Evolutionary conservation across 2,113 vertebrate species (phyloP), one percentile per base, ranked within the genome.

Genomic region (Gambusia holbrooki): DNA sequence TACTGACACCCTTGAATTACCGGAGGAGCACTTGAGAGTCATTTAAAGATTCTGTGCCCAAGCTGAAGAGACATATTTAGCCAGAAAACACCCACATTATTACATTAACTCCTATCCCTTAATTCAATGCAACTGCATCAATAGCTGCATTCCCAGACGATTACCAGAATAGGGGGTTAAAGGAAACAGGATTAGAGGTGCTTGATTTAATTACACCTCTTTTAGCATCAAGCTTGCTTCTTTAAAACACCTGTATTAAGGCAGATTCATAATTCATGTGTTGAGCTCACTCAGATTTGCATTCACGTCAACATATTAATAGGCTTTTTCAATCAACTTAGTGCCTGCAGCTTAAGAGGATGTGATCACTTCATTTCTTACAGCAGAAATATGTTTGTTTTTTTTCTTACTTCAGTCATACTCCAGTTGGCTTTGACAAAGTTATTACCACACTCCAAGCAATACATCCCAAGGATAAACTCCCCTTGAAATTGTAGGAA

Each of bases 401-500:
- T 11, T 3, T 3, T 37, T 37, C 11, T 65, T 14, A 27, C 14
- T 28, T 42, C 35, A 22, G 25, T 66, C 13, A 42, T 35, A 29
- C 67, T 72, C 63, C 4, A 74, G 60, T 63, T 32, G 65, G 63
- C 54, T 3, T 33, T 74, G 65, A 60, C 48, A 11, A 10, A 77
- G 42, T 15, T 58, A 32, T 40, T 22, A 45, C 58, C 35, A 28
- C 0, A 1, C 58, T 62, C 66, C 27, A 40, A 64, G 66, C 62
- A 54, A 7, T 68, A 54, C 69, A 76, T 37, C 35, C 69, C 30
- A 74, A 64, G 74, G 81, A 80, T 28, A 37, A 60, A 82, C 80
- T 78, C 76, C 74, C 69, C 48, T 32, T 58, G 71, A 83, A 65
- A 77, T 80, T 58, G 25, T 17, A 58, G 30, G 60, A 17, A 27